Percentiles rank a stretch among this genome's conserved stretches.
Conservation (phyloP, 2,113 vertebrate species). For the Halcyon senegalensis region DNA sequence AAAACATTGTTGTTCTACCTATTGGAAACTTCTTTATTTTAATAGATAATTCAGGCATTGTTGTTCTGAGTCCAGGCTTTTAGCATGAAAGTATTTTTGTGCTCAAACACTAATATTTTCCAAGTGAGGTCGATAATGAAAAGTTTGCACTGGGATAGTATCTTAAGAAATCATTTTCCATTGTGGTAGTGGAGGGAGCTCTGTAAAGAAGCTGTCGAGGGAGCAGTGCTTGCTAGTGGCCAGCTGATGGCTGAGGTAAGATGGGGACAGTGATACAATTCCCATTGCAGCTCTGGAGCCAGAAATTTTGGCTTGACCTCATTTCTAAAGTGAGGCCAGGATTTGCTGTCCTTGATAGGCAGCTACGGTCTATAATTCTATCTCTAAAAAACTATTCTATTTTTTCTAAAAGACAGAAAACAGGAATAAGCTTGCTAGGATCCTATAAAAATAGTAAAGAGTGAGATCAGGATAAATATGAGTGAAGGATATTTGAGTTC, state of each 20-base stretch:
- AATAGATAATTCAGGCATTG: background rate
- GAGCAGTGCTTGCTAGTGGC: background rate
- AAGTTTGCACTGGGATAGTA: background rate
- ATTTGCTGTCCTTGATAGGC: background rate
- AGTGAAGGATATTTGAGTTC: background rate
- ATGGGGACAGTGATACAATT: background rate
- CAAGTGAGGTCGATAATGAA: background rate
- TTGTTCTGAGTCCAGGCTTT: background rate
- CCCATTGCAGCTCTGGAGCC: background rate
- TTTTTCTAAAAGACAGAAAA: background rate
- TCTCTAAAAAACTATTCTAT: background rate
- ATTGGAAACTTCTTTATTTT: background rate
- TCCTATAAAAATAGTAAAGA: background rate
- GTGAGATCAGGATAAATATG: background rate
- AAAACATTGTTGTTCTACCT: background rate
- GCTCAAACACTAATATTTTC: background rate
- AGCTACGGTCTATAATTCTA: background rate
- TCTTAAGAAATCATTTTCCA: background rate
- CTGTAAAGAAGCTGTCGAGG: background rate
- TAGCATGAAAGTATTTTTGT: background rate
- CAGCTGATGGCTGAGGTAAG: background rate
- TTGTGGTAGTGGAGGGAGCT: background rate
- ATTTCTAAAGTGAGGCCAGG: background rate
- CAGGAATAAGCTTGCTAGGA: background rate
- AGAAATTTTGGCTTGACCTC: background rate